These are phyloP conservation scores for Crenuchus spilurus DNA, from an alignment of 2,797 vertebrate genomes.

Conservation along the genomic window DNA sequence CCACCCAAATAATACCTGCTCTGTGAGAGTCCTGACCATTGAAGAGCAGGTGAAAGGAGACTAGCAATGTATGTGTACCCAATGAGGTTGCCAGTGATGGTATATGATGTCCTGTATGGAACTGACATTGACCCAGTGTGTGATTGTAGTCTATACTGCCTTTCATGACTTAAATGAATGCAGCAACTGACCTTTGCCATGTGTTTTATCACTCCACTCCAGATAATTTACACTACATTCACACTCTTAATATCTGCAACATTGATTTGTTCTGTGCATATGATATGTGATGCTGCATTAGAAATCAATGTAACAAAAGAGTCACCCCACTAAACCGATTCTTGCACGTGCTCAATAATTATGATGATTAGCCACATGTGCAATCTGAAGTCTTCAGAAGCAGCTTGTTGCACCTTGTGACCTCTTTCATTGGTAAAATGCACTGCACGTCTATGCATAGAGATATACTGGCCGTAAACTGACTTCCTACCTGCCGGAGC, in stretches of 20 bases:
- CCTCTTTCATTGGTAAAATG: conserved; percentile 35
- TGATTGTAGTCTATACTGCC: neutral
- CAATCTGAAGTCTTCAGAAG: neutral
- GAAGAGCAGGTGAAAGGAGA: too few species aligned
- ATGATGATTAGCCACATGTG: conserved; percentile 53
- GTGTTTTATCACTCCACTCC: conserved; percentile 29
- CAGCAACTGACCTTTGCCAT: conserved; percentile 34
- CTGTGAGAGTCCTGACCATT: too few species aligned
- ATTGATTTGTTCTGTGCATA: conserved; percentile 61
- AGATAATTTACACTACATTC: conserved; percentile 37
- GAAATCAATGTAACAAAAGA: conserved; percentile 66
- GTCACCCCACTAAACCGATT: conserved; percentile 62
- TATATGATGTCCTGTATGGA: neutral
- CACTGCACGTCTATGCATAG: conserved; percentile 1
- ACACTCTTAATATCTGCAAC: conserved; percentile 55
- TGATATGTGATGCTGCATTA: conserved; percentile 50
- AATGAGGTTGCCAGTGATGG: too few species aligned
- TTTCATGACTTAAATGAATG: conserved; percentile 18
- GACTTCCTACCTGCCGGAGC: conserved; percentile 63
- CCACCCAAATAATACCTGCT: too few species aligned
- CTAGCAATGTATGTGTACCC: too few species aligned
- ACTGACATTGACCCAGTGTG: neutral
- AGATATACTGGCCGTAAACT: conserved; percentile 55
- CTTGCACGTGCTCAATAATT: conserved; percentile 68
- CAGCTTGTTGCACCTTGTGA: conserved; percentile 6